Percentiles rank a stretch among this genome's conserved stretches.
These are phyloP conservation scores for Rostratula benghalensis DNA, from an alignment of 2,113 vertebrate genomes.

Conservation along the genomic window DNA sequence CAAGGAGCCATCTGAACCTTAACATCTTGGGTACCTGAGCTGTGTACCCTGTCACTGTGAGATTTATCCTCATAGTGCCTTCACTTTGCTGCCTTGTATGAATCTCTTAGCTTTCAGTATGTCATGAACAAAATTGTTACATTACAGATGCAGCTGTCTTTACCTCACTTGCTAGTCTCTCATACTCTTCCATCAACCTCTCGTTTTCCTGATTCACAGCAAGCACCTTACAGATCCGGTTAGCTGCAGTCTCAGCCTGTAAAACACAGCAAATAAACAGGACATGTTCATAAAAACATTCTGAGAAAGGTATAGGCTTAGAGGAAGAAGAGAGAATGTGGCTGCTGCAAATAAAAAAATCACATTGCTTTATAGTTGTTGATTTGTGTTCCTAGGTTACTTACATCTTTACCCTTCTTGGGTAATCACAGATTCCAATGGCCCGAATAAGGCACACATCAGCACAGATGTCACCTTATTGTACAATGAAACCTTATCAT, in stretches of 20 bases:
- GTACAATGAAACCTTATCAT: neutral
- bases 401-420: neutral
- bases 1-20: neutral
- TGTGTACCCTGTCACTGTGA: neutral
- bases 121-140: neutral
- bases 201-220: constrained; percentile 99
- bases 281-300: neutral
- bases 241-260: constrained; percentile 98
- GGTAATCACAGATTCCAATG: neutral
- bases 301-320: neutral
- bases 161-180: constrained; percentile 98
- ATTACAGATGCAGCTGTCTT: constrained; percentile 15
- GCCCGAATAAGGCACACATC: neutral
- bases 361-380: neutral
- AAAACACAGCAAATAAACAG: constrained; percentile 69
- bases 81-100: neutral
- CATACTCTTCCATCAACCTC: constrained; percentile 98
- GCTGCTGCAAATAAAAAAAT: constrained; percentile 19
- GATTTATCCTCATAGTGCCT: neutral
- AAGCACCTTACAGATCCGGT: constrained; percentile 97
- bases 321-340: neutral
- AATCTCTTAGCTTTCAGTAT: neutral
- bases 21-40: neutral
- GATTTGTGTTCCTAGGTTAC: neutral
- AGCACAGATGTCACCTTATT: neutral